Evolutionary conservation across 2,888 invertebrate species (phyloP).

Genomic region (Sericinus montela): DNA sequence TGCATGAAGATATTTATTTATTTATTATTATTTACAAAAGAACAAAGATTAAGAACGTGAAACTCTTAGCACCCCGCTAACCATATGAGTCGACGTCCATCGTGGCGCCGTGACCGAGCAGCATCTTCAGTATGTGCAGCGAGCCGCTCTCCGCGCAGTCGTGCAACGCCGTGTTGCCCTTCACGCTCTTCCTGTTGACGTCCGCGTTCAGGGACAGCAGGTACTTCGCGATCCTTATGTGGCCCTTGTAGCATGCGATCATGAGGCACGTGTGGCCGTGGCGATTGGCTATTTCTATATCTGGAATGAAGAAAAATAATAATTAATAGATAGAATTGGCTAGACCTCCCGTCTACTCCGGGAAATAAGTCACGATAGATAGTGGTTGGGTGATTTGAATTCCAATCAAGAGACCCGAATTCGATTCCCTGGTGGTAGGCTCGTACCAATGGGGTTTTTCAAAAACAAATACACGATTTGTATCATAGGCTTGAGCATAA

Average conservation of each 20-base stretch:
- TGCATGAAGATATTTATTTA: no score
- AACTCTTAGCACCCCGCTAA: conserved; percentile 51
- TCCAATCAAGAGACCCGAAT: no score
- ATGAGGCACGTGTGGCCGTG: conserved; percentile 98
- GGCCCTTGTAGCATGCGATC: conserved; percentile 98
- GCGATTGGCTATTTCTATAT: conserved; percentile 97
- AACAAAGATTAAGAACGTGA: no score
- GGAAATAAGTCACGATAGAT: no score
- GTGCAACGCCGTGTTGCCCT: conserved; percentile 97
- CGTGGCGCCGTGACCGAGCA: conserved; percentile 91
- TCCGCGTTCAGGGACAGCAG: conserved; percentile 92
- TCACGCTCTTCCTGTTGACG: conserved; percentile 95
- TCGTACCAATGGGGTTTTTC: no score
- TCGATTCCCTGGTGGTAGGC: no score
- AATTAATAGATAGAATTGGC: no score
- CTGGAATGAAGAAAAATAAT: conserved; percentile 68
- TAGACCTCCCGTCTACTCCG: no score
- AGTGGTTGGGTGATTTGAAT: no score
- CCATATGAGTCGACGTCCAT: conserved; percentile 98
- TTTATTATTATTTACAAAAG: no score
- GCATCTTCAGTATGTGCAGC: conserved; percentile 92
- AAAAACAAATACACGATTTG: no score
- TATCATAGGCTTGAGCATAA: no score
- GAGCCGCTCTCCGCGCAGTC: conserved; percentile 98
- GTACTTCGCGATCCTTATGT: conserved; percentile 93